Evolutionary conservation across 1,140 invertebrate genomes (phyloP).

Genomic region (Pseudachorutes palmiensis): DNA sequence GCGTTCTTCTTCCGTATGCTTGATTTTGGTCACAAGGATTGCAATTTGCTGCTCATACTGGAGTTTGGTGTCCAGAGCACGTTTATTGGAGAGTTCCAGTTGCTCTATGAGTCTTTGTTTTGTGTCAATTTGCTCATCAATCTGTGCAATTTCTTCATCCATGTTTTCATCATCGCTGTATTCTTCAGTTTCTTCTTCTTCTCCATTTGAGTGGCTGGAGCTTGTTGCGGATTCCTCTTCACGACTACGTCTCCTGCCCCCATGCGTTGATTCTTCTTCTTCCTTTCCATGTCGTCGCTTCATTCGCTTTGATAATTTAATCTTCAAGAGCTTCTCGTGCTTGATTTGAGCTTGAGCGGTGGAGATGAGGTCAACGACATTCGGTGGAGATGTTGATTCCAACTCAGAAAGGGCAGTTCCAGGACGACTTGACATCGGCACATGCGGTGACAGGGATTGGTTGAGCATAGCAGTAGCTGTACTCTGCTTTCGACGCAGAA

Average conservation of each 20-base stretch:
- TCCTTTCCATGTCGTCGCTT: slow-evolving; percentile 29
- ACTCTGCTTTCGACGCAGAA: slow-evolving; percentile 7
- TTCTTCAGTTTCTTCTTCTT: slow-evolving; percentile 40
- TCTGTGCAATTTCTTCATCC: slow-evolving; percentile 7
- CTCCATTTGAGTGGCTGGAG: no score
- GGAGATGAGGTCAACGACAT: not conserved
- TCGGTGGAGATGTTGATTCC: not conserved
- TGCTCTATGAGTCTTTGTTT: slow-evolving; percentile 77
- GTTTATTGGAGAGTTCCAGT: slow-evolving; percentile 74
- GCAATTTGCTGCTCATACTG: slow-evolving; percentile 93
- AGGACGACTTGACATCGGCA: not conserved
- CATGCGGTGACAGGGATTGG: not conserved
- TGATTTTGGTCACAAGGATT: slow-evolving; percentile 76
- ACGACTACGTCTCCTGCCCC: no score
- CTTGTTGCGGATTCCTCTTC: no score
- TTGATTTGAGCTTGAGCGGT: slow-evolving; percentile 47
- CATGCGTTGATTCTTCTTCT: no score
- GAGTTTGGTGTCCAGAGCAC: slow-evolving; percentile 70
- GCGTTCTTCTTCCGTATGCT: slow-evolving; percentile 80
- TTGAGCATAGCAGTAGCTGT: not conserved
- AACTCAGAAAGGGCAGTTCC: not conserved
- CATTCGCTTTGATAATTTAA: slow-evolving; percentile 50
- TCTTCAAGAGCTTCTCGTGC: slow-evolving; percentile 59
- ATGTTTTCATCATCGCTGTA: slow-evolving; percentile 37
- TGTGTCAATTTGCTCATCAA: slow-evolving; percentile 13